A percentile compares a stretch with the other conserved stretches of the same genome.
Conservation (phyloP, 2,888 invertebrate genomes). For the Tachina fera region DNA sequence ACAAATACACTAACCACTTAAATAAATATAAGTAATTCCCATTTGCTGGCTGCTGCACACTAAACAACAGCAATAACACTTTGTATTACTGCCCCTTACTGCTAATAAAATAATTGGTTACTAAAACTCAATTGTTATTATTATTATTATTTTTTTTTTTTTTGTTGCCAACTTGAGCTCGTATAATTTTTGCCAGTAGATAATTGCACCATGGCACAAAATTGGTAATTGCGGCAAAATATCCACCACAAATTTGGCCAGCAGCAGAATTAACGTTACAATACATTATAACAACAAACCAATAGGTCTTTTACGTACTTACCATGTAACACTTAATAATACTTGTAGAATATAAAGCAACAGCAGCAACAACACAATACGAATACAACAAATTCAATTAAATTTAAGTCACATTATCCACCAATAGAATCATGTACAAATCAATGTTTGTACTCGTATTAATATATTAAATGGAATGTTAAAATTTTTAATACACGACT, state of each 20-base stretch:
- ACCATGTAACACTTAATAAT: not conserved
- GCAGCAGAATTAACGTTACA: not conserved
- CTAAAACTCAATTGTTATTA: conserved; percentile 46
- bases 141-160: conserved; percentile 43
- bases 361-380: conserved; percentile 2
- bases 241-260: not conserved
- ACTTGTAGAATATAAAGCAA: no score
- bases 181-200: not conserved
- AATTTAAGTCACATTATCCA: conserved; percentile 28
- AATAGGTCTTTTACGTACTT: not conserved
- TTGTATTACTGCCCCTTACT: conserved; percentile 39
- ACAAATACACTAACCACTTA: not conserved
- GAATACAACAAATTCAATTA: not conserved
- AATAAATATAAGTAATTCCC: conserved; percentile 5
- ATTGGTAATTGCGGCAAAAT: conserved; percentile 56
- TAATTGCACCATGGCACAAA: conserved; percentile 62
- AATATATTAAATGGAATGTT: not conserved
- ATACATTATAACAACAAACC: not conserved
- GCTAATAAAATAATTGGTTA: conserved; percentile 55
- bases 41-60: conserved; percentile 1
- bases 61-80: conserved; percentile 38
- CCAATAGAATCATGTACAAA: conserved; percentile 24
- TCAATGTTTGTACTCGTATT: not conserved
- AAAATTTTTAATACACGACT: conserved; percentile 10
- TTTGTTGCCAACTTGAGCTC: not conserved